phyloP scores from a whole-genome alignment of 92 coral and sea anemone species.

The Actinernus sp. region DNA sequence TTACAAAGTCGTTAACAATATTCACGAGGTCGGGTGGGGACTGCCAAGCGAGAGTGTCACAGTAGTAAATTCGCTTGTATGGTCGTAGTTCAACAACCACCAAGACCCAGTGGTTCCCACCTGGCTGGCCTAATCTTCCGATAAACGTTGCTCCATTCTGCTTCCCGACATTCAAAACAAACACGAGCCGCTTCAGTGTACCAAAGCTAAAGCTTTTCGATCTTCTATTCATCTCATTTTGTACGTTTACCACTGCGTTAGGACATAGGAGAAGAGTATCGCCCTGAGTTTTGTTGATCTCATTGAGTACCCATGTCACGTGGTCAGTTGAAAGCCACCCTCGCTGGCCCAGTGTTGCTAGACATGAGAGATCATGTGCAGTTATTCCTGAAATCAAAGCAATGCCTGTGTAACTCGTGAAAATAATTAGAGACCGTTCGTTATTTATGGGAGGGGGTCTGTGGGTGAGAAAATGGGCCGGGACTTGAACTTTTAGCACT shows the following conservation, averaged over 20 bases:
- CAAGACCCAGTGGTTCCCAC: conserved; percentile 10
- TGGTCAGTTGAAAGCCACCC: conserved; percentile 11
- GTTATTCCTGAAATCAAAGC: neutral
- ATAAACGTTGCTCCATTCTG: neutral
- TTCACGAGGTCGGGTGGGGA: conserved; percentile 6
- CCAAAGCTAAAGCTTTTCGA: conserved; percentile 3
- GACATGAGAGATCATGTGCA: neutral
- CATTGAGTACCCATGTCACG: conserved; percentile 9
- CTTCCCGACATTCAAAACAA: conserved; percentile 10
- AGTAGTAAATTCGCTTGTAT: conserved; percentile 9
- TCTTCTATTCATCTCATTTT: conserved; percentile 6
- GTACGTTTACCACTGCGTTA: conserved; percentile 3
- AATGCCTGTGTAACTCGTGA: no score
- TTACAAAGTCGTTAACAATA: conserved; percentile 2
- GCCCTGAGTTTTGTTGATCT: conserved; percentile 6
- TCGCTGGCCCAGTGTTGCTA: neutral
- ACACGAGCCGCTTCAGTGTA: conserved; percentile 1
- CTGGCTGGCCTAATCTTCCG: neutral
- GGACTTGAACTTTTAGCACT: no score
- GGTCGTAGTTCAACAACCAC: conserved; percentile 8
- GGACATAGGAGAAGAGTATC: conserved; percentile 9
- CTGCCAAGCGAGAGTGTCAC: conserved; percentile 6
- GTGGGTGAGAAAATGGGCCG: no score
- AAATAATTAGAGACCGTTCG: no score
- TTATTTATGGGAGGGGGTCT: no score